Conservation (phyloP, 2,888 invertebrate genomes). For the Metellina segmentata region DNA sequence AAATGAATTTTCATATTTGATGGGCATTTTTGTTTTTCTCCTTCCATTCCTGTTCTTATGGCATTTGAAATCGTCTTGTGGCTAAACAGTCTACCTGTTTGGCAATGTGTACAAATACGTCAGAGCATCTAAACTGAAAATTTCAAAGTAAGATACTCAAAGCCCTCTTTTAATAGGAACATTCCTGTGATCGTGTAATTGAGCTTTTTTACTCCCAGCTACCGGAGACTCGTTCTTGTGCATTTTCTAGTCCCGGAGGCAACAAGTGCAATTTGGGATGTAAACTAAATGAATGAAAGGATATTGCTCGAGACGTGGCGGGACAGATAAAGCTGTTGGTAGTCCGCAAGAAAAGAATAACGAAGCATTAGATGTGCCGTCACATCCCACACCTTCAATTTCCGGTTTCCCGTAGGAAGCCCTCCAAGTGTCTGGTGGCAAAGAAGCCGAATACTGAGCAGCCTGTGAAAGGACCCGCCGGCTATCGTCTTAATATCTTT, state of each 20-base stretch:
- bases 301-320: slow-evolving; percentile 53
- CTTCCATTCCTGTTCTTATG: too few species aligned
- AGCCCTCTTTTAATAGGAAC: too few species aligned
- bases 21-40: too few species aligned
- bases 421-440: slow-evolving; percentile 43
- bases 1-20: too few species aligned
- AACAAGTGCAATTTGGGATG: slow-evolving; percentile 40
- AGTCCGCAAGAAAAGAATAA: slow-evolving; percentile 45
- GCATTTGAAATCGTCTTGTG: too few species aligned
- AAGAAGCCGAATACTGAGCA: neutral
- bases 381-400: slow-evolving; percentile 62
- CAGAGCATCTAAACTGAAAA: too few species aligned
- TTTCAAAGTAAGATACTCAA: too few species aligned
- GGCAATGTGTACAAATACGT: too few species aligned
- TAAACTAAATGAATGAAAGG: slow-evolving; percentile 32
- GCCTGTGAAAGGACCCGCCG: neutral
- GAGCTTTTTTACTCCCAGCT: too few species aligned
- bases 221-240: too few species aligned
- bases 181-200: too few species aligned
- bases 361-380: slow-evolving; percentile 70
- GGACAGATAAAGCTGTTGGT: slow-evolving; percentile 14
- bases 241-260: neutral
- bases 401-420: slow-evolving; percentile 68
- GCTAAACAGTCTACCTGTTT: too few species aligned
- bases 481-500: slow-evolving; percentile 57